Conservation (phyloP, 2,113 vertebrate genomes). For the Cromileptes altivelis region DNA sequence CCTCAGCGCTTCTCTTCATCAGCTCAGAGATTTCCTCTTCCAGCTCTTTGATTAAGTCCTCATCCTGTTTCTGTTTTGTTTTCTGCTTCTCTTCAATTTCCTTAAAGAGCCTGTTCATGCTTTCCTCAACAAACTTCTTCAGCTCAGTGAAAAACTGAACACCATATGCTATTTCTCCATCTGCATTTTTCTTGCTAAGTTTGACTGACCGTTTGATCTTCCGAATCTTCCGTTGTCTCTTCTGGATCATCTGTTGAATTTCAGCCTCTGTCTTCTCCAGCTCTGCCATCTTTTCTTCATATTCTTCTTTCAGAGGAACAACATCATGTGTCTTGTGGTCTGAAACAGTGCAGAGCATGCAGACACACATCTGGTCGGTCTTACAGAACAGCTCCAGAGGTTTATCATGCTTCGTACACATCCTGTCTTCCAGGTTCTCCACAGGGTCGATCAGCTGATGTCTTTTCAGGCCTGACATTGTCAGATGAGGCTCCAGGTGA, state of each 20-base stretch:
- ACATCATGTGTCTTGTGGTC: constrained; percentile 9
- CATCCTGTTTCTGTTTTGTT: not conserved
- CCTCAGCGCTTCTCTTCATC: not conserved
- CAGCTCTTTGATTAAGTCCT: not conserved
- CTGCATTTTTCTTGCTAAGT: not conserved
- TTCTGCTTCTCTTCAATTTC: not conserved
- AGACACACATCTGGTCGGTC: constrained; percentile 39
- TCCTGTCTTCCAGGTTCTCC: constrained; percentile 39
- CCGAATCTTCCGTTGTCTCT: not conserved
- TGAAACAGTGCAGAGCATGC: not conserved
- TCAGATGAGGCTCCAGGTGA: constrained; percentile 40
- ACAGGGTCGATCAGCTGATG: constrained; percentile 46
- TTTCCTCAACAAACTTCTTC: not conserved
- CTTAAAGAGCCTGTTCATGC: accelerated
- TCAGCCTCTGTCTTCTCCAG: not conserved
- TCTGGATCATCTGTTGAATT: constrained; percentile 8
- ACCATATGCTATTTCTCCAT: not conserved
- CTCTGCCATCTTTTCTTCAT: not conserved
- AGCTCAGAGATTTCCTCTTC: constrained; percentile 30
- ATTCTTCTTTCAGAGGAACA: constrained; percentile 14
- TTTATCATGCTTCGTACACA: constrained; percentile 42
- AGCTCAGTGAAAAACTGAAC: constrained; percentile 3
- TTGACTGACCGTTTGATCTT: not conserved
- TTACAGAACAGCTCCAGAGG: constrained; percentile 47
- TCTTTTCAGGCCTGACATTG: not conserved